phyloP scores from a whole-genome alignment of 2,113 vertebrate species.

The Scytalopus superciliaris region DNA sequence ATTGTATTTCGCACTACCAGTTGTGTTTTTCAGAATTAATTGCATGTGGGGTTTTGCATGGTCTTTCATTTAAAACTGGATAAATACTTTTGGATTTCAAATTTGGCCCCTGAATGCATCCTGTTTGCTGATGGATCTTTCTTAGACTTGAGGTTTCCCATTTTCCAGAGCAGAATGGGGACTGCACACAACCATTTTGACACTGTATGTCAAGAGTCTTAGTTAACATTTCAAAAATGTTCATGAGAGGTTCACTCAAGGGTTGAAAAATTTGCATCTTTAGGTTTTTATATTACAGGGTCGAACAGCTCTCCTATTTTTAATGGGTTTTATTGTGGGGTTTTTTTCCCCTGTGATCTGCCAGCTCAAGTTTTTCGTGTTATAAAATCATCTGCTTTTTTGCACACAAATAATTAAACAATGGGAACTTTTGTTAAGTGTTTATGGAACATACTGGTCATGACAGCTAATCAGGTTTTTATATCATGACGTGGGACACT shows the following conservation, averaged over 20 bases:
- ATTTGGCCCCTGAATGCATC: neutral
- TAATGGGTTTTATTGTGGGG: neutral
- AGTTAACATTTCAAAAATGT: neutral
- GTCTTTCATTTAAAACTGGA: neutral
- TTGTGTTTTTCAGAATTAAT: neutral
- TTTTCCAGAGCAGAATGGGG: neutral
- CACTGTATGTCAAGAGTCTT: neutral
- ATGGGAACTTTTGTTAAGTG: neutral
- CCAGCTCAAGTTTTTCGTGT: neutral
- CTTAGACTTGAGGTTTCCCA: neutral
- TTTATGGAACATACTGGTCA: neutral
- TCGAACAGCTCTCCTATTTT: neutral
- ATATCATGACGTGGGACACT: neutral
- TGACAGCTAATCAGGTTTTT: neutral
- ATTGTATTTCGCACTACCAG: neutral
- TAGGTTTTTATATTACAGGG: neutral
- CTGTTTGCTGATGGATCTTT: neutral
- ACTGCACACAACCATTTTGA: neutral
- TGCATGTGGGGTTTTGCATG: neutral
- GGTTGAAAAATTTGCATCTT: neutral
- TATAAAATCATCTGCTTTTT: neutral
- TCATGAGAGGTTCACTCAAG: neutral
- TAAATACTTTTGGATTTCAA: neutral
- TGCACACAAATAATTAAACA: neutral
- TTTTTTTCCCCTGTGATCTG: neutral